phyloP scores from a whole-genome alignment of 2,888 invertebrate genomes.

The Xylota sylvarum region DNA sequence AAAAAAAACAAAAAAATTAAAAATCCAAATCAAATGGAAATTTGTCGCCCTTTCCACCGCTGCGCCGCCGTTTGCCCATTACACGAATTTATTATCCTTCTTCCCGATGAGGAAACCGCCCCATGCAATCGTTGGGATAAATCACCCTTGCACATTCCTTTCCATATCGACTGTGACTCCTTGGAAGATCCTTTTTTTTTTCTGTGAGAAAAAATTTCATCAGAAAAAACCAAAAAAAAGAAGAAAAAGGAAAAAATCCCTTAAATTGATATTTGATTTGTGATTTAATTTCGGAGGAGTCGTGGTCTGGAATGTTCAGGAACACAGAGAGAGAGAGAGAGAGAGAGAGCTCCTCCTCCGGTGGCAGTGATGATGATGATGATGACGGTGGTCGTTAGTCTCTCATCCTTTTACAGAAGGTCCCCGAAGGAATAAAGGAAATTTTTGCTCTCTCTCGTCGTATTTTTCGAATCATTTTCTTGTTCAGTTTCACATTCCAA shows the following conservation, averaged over 20 bases:
- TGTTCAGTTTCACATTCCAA: conserved; percentile 30
- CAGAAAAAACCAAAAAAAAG: conserved; percentile 13
- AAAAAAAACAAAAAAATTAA: conserved; percentile 32
- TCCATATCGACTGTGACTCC: conserved; percentile 37
- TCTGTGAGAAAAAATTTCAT: neutral
- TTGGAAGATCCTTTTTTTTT: conserved; percentile 54
- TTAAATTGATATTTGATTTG: conserved; percentile 85
- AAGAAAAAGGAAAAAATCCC: conserved; percentile 40
- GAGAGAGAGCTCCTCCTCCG: neutral
- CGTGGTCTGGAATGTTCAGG: conserved; percentile 69
- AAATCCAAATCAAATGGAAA: conserved; percentile 71
- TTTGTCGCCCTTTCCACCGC: conserved; percentile 17
- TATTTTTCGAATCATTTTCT: conserved; percentile 35
- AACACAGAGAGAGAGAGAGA: too few relatives aligned
- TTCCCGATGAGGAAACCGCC: conserved; percentile 28
- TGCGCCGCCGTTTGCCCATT: neutral
- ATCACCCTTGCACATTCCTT: conserved; percentile 57
- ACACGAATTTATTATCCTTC: conserved; percentile 66
- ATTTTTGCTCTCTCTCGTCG: conserved; percentile 1
- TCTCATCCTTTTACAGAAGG: conserved; percentile 11
- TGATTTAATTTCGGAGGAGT: conserved; percentile 83
- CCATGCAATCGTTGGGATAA: conserved; percentile 40
- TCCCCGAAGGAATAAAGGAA: conserved; percentile 20
- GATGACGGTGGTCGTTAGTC: conserved; percentile 62
- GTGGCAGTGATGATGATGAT: conserved; percentile 15